Evolutionary conservation across 2,113 vertebrate genomes (phyloP), one percentile per base, ranked within the genome.

Genomic region (Pangasianodon hypophthalmus): DNA sequence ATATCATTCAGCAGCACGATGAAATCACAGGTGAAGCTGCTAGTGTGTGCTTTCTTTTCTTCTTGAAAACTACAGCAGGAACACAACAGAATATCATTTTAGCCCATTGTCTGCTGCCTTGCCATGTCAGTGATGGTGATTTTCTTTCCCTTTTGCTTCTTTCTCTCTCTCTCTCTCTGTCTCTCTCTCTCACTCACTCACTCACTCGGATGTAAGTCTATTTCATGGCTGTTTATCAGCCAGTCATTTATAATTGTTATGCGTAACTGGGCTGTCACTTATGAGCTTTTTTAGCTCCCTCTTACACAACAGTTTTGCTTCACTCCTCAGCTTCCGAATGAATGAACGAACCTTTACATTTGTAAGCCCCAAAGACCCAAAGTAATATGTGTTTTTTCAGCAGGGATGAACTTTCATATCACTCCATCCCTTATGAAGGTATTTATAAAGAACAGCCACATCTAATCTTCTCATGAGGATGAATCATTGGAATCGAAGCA

Each of bases 51-150:
- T 46, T 77, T 48, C 1, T 48, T 62, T 89, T 80, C 44, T 89
- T 83, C 11, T 84, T 48, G 29, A 62, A 91, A 91, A 89, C 77
- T 87, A 88, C 19, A 71, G 37, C 85, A 75, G 19, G 24, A 77
- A 26, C 37, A 10, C 21, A 87, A 75, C 8, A 69, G 19, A 91
- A 89, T 89, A 19, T 79, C 46, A 88, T 88, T 90, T n/a, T 16
- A n/a, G 11, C 79, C 44, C 41, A 69, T 88, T 48, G 87, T 79
- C 0, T 73, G 54, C 73, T 54, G 54, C 8, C 19, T 24, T 77
- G 19, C 8, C 73, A 77, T 77, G 24, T 24, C 73, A 24, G 46
- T 54, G 54, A 60, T 29, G 24, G 24, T 11, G 10, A 37, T 44
- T 83, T 18, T 37, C 37, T 37, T 44, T 46, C 11, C 83, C 46